Evolutionary conservation across 1,140 invertebrate genomes (phyloP).

Genomic region (Aphaenogaster rudis): DNA sequence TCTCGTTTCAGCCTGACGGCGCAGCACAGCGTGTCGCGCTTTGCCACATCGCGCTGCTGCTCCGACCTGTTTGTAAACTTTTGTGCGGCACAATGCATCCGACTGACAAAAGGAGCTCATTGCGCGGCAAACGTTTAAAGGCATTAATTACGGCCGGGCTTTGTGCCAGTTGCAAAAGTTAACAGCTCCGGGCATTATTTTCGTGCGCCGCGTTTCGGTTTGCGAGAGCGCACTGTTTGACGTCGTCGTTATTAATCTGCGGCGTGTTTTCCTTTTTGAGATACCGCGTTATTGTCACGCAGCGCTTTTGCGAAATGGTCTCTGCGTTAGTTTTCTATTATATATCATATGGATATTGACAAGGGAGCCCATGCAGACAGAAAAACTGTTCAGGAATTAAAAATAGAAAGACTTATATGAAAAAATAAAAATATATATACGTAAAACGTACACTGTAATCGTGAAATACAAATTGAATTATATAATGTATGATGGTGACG

Average conservation of each 20-base stretch:
- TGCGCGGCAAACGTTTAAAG: conserved; percentile 68
- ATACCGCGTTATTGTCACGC: conserved; percentile 9
- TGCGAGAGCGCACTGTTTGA: conserved; percentile 46
- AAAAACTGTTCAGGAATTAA: not conserved
- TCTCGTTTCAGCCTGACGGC: conserved; percentile 56
- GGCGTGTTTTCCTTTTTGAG: conserved; percentile 11
- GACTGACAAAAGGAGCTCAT: conserved; percentile 72
- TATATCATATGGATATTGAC: not conserved
- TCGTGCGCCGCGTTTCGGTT: conserved; percentile 66
- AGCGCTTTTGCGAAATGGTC: conserved; percentile 26
- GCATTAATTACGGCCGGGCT: conserved; percentile 73
- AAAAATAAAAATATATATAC: not conserved
- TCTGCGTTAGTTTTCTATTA: conserved; percentile 2
- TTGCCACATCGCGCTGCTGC: conserved; percentile 32
- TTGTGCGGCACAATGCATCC: conserved; percentile 67
- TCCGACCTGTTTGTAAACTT: conserved; percentile 70
- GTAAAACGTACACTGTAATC: not conserved
- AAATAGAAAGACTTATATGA: conserved; percentile 15
- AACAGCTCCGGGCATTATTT: conserved; percentile 70
- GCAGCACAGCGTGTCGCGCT: not conserved
- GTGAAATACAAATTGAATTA: not conserved
- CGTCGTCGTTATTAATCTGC: conserved; percentile 52
- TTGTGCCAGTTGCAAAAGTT: conserved; percentile 67
- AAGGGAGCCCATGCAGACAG: not conserved
- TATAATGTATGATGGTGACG: not conserved